These are phyloP conservation scores for Dolichomitus sp. DNA, from an alignment of 2,888 invertebrate genomes.

Conservation along the genomic window DNA sequence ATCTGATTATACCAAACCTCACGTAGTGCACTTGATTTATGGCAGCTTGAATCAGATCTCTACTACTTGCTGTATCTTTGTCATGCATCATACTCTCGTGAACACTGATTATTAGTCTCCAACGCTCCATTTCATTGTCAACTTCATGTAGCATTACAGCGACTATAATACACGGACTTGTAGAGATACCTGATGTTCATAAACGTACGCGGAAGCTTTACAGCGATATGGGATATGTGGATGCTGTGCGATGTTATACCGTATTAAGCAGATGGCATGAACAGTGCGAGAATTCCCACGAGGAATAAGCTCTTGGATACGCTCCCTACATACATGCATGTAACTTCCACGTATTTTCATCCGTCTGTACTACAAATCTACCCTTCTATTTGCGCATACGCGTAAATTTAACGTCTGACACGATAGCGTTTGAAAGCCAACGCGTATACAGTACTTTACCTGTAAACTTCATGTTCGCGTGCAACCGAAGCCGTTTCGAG, in stretches of 20 bases:
- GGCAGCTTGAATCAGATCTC: neutral
- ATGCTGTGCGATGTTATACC: slow-evolving; percentile 7
- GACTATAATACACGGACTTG: neutral
- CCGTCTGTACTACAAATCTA: neutral
- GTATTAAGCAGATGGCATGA: slow-evolving; percentile 28
- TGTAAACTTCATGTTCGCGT: slow-evolving; percentile 19
- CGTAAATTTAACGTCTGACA: neutral
- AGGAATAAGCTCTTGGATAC: slow-evolving; percentile 21
- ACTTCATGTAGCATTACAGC: neutral
- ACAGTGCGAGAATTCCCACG: slow-evolving; percentile 38
- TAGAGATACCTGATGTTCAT: slow-evolving; percentile 15
- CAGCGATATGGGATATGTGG: neutral
- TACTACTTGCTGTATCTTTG: neutral
- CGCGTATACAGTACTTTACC: neutral
- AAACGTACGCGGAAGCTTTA: slow-evolving; percentile 4
- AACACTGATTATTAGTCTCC: slow-evolving; percentile 34
- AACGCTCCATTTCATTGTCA: neutral
- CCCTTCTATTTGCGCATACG: neutral
- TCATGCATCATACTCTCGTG: neutral
- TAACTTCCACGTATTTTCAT: slow-evolving; percentile 19
- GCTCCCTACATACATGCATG: neutral
- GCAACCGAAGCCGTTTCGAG: slow-evolving; percentile 61
- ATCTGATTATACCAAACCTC: neutral
- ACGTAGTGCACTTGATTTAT: neutral
- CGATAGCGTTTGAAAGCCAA: neutral